These are phyloP conservation scores for Steinernema feltiae DNA, from an alignment of 1,140 invertebrate species.

Conservation along the genomic window DNA sequence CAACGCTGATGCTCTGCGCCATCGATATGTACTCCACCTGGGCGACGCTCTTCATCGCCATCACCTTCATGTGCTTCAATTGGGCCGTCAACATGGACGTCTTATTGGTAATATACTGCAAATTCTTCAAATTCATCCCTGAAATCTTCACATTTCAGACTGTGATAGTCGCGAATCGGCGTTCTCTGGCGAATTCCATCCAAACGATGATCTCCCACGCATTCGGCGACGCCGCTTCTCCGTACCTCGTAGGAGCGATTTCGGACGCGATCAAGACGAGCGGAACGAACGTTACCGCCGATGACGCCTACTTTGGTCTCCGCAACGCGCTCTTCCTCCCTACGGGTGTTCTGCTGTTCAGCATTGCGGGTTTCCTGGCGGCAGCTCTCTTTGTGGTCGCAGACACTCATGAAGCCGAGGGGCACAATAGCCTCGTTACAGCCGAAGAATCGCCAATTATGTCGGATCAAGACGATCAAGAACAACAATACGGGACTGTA, in stretches of 20 bases:
- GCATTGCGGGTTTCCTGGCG: slow-evolving; percentile 60
- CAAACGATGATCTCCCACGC: slow-evolving; percentile 86
- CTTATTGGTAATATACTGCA: too few species aligned
- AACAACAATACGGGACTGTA: too few species aligned
- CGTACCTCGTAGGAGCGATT: too few species aligned
- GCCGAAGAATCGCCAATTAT: background rate
- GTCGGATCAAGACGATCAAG: too few species aligned
- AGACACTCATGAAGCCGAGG: background rate
- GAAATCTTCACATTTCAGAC: slow-evolving; percentile 71
- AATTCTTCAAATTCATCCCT: slow-evolving; percentile 95
- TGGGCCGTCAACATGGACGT: too few species aligned
- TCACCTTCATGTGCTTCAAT: slow-evolving; percentile 75
- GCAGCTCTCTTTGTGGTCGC: background rate
- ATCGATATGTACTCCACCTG: background rate
- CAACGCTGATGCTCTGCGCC: slow-evolving; percentile 59
- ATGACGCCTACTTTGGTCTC: too few species aligned
- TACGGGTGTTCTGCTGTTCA: too few species aligned
- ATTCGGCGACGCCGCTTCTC: too few species aligned
- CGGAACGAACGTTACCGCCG: too few species aligned
- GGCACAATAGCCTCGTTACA: too few species aligned
- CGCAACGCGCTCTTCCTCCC: too few species aligned
- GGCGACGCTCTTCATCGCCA: slow-evolving; percentile 61
- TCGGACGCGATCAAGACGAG: too few species aligned
- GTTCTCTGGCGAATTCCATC: slow-evolving; percentile 85
- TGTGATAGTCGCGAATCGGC: slow-evolving; percentile 68